Percentiles rank a stretch among this genome's conserved stretches.
Conservation (phyloP, 2,888 invertebrate genomes). For the Pollenia griseotomentosa region DNA sequence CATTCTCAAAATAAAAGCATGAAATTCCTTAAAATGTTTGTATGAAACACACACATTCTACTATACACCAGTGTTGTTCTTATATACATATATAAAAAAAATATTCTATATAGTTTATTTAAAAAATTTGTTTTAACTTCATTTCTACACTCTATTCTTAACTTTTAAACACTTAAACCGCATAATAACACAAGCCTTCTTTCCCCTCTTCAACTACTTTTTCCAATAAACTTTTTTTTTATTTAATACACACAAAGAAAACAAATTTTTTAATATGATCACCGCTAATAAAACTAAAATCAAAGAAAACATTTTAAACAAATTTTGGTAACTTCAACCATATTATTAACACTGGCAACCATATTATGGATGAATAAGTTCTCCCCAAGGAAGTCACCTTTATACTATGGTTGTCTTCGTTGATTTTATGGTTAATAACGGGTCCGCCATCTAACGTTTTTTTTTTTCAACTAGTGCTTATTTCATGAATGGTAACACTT, state of each 20-base stretch:
- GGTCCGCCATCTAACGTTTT: too few relatives aligned
- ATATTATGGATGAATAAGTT: too few relatives aligned
- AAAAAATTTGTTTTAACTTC: neutral
- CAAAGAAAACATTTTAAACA: too few relatives aligned
- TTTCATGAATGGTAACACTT: too few relatives aligned
- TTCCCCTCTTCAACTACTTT: neutral
- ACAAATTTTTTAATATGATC: too few relatives aligned
- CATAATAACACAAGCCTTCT: conserved; percentile 69
- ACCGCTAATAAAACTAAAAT: too few relatives aligned
- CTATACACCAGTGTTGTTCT: conserved; percentile 20
- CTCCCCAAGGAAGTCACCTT: too few relatives aligned
- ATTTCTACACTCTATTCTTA: conserved; percentile 1
- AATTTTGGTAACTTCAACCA: too few relatives aligned
- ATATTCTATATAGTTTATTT: conserved; percentile 5
- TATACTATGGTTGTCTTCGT: too few relatives aligned
- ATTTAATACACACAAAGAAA: neutral
- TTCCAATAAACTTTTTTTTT: conserved; percentile 40
- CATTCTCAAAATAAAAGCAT: conserved; percentile 46
- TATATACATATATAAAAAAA: neutral
- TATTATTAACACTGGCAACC: too few relatives aligned
- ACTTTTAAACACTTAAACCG: conserved; percentile 71
- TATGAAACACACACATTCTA: neutral
- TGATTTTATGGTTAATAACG: too few relatives aligned
- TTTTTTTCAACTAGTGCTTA: too few relatives aligned
- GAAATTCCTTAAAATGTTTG: conserved; percentile 43